phyloP scores from a whole-genome alignment of 2,113 vertebrate genomes.

The Thalassarche chlororhynchos region DNA sequence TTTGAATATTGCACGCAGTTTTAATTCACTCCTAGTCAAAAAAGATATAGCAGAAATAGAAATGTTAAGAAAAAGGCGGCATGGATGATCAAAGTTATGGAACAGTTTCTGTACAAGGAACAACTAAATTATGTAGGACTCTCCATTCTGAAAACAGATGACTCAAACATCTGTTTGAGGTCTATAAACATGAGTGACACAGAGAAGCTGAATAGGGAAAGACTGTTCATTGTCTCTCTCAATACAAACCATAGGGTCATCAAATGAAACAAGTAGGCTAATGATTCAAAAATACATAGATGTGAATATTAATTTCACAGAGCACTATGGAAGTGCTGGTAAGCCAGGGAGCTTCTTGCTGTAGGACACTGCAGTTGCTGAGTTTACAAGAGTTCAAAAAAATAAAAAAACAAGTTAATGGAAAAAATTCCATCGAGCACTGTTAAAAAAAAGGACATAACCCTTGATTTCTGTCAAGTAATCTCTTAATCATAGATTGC shows the following conservation, averaged over 20 bases:
- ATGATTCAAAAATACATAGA: neutral
- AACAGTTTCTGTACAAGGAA: neutral
- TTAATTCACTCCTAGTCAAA: neutral
- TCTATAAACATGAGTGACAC: neutral
- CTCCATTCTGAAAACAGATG: neutral
- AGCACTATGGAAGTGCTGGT: neutral
- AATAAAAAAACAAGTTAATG: neutral
- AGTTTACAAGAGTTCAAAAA: neutral
- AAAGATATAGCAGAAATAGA: neutral
- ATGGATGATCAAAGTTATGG: slow-evolving; percentile 12
- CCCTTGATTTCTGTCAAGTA: neutral
- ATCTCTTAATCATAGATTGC: neutral
- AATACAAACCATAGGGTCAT: neutral
- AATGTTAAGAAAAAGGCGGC: neutral
- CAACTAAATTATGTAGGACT: slow-evolving; percentile 15
- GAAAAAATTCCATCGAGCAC: neutral
- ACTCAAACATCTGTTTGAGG: neutral
- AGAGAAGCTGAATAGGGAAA: neutral
- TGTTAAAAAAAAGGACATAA: neutral
- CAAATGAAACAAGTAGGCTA: neutral
- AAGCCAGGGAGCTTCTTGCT: neutral
- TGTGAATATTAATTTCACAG: neutral
- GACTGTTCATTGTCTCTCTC: neutral
- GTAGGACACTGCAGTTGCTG: neutral
- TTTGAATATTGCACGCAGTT: neutral